phyloP scores from a whole-genome alignment of 2,797 vertebrate species.

The Pangasius mekongensis region DNA sequence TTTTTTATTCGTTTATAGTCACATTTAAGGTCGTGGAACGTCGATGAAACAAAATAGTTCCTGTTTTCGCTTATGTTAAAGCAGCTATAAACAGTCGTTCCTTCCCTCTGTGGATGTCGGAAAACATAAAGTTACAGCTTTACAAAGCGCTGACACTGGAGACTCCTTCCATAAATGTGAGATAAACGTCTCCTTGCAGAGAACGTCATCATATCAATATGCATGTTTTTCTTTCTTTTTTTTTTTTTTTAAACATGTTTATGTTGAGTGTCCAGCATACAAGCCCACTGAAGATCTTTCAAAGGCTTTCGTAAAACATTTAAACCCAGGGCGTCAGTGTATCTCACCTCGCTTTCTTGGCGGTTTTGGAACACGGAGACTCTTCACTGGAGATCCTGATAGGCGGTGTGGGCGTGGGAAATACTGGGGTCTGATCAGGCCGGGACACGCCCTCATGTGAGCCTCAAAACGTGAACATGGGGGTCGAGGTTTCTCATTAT shows the following conservation, averaged over 20 bases:
- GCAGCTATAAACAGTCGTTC: neutral
- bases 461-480: conserved; percentile 71
- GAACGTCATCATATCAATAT: neutral
- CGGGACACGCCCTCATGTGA: conserved; percentile 70
- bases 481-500: conserved; percentile 11
- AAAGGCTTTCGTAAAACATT: neutral
- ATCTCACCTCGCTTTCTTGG: conserved; percentile 63
- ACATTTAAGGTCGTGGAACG: neutral
- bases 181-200: neutral
- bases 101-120: neutral
- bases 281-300: neutral
- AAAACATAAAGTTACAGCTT: neutral
- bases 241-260: neutral
- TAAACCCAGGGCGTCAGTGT: neutral
- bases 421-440: conserved; percentile 54
- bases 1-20: neutral
- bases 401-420: conserved; percentile 54
- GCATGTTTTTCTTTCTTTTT: neutral
- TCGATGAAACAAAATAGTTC: neutral
- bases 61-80: neutral
- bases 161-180: neutral
- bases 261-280: neutral
- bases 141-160: neutral
- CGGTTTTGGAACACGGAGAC: conserved; percentile 40
- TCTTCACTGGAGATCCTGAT: conserved; percentile 37